Evolutionary conservation across 2,888 invertebrate genomes (phyloP), one percentile per base, ranked within the genome.

Genomic region (Diplolepis rosae): DNA sequence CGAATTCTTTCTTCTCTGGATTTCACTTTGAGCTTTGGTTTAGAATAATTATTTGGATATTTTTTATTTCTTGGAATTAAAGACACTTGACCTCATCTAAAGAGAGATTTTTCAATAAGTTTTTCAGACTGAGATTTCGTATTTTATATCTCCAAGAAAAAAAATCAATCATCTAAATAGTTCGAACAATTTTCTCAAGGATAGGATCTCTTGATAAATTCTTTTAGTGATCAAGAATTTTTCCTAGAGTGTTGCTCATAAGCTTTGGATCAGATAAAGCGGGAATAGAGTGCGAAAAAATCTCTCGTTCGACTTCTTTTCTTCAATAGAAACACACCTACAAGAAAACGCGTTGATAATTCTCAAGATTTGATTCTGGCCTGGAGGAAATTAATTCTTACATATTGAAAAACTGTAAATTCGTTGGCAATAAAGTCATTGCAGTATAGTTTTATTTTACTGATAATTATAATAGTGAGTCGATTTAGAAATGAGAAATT

Each of bases 141-240:
- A 52, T 52, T 28, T 52, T n/a, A n/a, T 6, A 30, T 52, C 28
- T 15, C 15, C 28, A 3, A 28, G 28, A 15, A 52, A 15, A 52
- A 52, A 3, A 52, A 52, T 28, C 27, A 28, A 28, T 7, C 11
- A 15, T 24, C n/a, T 15, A 28, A 52, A 28, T 52, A 52, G 52
- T 4, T 27, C 6, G 27, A 48, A n/a, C n/a, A 28, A 28, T 28
- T 52, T 52, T 28, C 27, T 27, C n/a, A 15, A 15, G 28, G 51
- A 27, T 51, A 52, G 52, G n/a, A 27, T 13, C 27, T 11, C 13
- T 52, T 52, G 52, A 52, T 52, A 52, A 52, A n/a, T 28, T 52
- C 52, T 52, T 28, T 15, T 52, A 52, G 52, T 52, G 28, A 52
- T 52, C 52, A 52, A n/a, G 52, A 52, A 52, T 28, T 13, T 52